phyloP scores from a whole-genome alignment of 2,113 vertebrate species.

The Gulo gulo region DNA sequence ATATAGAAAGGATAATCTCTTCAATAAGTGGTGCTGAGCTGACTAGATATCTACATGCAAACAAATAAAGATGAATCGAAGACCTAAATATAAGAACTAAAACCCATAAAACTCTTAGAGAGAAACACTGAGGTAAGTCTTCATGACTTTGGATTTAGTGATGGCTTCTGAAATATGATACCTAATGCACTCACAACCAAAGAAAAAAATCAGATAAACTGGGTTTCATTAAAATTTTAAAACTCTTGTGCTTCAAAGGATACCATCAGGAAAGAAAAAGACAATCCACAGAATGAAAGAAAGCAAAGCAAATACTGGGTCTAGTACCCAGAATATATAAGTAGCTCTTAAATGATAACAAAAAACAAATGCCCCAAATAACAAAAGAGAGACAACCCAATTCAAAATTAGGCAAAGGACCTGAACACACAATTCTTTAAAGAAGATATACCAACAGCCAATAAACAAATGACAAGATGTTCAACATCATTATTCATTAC shows the following conservation, averaged over 20 bases:
- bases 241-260: not conserved
- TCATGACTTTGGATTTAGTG: not conserved
- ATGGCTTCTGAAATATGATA: not conserved
- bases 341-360: not conserved
- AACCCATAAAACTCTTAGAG: not conserved
- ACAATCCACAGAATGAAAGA: not conserved
- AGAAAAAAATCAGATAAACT: not conserved
- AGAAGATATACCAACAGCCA: not conserved
- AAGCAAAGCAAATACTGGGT: not conserved
- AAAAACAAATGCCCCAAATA: not conserved
- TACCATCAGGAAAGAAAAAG: not conserved
- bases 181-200: not conserved
- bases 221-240: not conserved
- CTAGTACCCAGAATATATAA: not conserved
- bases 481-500: not conserved
- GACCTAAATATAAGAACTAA: not conserved
- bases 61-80: not conserved
- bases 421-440: not conserved
- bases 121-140: not conserved
- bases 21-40: not conserved
- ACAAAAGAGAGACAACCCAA: not conserved
- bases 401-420: not conserved
- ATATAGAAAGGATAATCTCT: not conserved
- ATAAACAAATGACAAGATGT: not conserved
- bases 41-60: not conserved